Conservation (phyloP, 1,140 invertebrate genomes). For the Bombus consobrinus region DNA sequence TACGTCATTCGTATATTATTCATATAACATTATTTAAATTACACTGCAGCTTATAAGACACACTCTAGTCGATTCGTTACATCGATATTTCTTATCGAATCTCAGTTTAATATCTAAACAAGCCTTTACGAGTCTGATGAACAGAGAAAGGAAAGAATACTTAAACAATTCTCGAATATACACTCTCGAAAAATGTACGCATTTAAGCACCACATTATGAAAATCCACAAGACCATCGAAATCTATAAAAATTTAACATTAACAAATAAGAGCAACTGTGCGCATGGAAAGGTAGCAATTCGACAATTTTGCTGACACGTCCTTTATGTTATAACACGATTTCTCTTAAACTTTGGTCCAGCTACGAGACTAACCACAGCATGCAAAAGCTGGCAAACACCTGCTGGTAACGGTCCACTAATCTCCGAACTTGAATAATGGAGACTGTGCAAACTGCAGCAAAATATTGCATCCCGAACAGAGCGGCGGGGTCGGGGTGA, state of each 20-base stretch:
- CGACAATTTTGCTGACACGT: background rate
- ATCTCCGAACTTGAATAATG: conserved; percentile 34
- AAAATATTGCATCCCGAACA: conserved; percentile 24
- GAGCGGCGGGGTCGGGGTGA: background rate
- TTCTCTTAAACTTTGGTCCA: background rate
- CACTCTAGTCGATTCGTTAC: no score
- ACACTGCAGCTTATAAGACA: no score
- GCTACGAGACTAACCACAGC: background rate
- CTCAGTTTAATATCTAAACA: no score
- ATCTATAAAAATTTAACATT: background rate
- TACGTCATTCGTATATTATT: no score
- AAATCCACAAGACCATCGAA: no score
- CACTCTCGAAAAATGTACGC: no score
- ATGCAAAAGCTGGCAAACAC: conserved; percentile 1
- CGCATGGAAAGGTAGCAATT: background rate
- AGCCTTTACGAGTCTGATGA: no score
- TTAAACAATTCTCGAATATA: no score
- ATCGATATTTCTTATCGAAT: no score
- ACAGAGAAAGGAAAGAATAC: no score
- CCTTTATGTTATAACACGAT: conserved; percentile 9
- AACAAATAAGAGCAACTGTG: background rate
- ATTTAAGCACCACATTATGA: no score
- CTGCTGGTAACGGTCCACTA: conserved; percentile 2
- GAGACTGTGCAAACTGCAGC: background rate
- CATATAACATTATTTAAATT: no score